Percentiles rank a stretch among this genome's conserved stretches.
These are phyloP conservation scores for Cabera pusaria DNA, from an alignment of 2,888 invertebrate genomes.

Conservation along the genomic window DNA sequence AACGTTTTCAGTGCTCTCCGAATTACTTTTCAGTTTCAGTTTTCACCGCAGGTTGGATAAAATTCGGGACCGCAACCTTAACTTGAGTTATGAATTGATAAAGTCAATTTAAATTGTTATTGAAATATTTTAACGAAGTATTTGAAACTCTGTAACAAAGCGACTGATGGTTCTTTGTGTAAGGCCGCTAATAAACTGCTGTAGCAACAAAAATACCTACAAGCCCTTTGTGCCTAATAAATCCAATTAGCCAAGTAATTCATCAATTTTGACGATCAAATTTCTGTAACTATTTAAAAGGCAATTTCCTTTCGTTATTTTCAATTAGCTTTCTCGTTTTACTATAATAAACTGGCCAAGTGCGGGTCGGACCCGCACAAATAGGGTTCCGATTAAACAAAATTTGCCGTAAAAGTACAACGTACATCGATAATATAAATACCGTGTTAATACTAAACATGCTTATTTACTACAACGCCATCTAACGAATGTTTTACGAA, in stretches of 20 bases:
- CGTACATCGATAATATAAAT: no score
- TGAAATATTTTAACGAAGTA: constrained; percentile 34
- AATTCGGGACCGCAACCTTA: constrained; percentile 37
- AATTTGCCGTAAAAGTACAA: no score
- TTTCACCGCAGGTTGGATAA: constrained; percentile 44
- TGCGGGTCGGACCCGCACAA: no score
- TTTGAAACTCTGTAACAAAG: constrained; percentile 32
- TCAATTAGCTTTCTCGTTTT: no score
- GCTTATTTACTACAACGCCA: no score
- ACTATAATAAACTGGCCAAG: no score
- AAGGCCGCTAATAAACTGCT: constrained; percentile 29
- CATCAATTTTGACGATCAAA: constrained; percentile 7
- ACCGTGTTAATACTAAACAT: no score
- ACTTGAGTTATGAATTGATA: constrained; percentile 44
- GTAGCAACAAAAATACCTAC: constrained; percentile 21
- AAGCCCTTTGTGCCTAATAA: constrained; percentile 24
- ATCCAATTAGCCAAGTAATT: constrained; percentile 6
- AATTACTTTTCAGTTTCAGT: constrained; percentile 57
- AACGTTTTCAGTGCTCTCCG: constrained; percentile 49
- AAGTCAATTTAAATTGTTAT: constrained; percentile 41
- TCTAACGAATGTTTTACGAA: no score
- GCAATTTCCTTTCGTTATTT: no score
- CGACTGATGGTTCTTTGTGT: constrained; percentile 25
- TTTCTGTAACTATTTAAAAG: constrained; percentile 7
- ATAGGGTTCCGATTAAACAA: no score